Percentiles rank a stretch among this genome's conserved stretches.
These are phyloP conservation scores for Papilio dardanus DNA, from an alignment of 1,140 invertebrate species.

Conservation along the genomic window DNA sequence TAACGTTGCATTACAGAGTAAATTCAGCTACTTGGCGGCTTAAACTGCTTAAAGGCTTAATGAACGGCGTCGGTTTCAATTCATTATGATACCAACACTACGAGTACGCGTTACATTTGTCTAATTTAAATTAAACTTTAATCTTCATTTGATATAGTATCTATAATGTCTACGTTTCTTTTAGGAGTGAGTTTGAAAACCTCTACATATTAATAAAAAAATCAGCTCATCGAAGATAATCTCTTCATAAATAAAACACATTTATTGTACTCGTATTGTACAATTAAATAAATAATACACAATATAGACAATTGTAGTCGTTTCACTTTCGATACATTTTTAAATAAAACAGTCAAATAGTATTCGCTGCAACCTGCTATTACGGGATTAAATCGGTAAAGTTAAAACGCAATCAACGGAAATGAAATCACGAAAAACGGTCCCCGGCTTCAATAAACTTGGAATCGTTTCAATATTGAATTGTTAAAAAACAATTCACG, in stretches of 20 bases:
- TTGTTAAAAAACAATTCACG: constrained; percentile 18
- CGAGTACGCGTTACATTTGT: constrained; percentile 2
- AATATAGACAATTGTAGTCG: background rate
- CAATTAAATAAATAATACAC: background rate
- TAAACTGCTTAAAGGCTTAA: constrained; percentile 26
- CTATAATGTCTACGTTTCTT: background rate
- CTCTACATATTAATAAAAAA: background rate
- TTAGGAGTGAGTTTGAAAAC: background rate
- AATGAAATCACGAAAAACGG: constrained; percentile 8
- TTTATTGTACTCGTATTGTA: background rate
- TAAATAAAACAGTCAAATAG: background rate
- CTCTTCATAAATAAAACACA: background rate
- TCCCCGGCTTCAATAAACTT: constrained; percentile 9
- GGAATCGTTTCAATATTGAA: constrained; percentile 6
- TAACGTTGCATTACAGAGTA: constrained; percentile 4
- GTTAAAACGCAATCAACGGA: constrained; percentile 9
- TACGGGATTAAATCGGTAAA: constrained; percentile 12
- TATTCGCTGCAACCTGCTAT: background rate
- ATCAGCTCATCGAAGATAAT: too few species aligned
- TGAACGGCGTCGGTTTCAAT: constrained; percentile 26
- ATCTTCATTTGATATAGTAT: background rate
- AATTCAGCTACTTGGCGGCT: constrained; percentile 8
- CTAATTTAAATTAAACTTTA: background rate
- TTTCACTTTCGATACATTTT: background rate
- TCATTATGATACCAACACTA: background rate